Conservation (phyloP, 2,888 invertebrate genomes). For the Euphydryas editha region DNA sequence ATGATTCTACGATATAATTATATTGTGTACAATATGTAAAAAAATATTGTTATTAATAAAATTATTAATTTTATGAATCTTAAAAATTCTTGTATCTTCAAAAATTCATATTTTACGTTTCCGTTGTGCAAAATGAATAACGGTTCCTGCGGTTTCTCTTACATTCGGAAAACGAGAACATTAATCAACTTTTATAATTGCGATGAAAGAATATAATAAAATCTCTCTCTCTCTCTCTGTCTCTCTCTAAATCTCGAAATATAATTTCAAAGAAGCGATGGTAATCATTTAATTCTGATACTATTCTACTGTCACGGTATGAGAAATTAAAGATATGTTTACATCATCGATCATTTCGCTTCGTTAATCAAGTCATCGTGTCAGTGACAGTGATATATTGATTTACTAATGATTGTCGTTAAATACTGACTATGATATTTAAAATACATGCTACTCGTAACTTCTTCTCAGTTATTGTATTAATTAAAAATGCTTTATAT, state of each 20-base stretch:
- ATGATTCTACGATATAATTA: too few species aligned
- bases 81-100: neutral
- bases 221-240: too few species aligned
- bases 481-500: neutral
- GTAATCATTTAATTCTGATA: too few species aligned
- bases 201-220: neutral
- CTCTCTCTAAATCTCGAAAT: too few species aligned
- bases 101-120: neutral
- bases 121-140: slow-evolving; percentile 2
- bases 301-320: too few species aligned
- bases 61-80: neutral
- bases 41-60: too few species aligned
- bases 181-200: slow-evolving; percentile 6
- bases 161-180: neutral
- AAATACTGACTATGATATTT: neutral
- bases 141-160: neutral
- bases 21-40: too few species aligned
- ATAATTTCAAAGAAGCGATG: too few species aligned
- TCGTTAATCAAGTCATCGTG: slow-evolving; percentile 10
- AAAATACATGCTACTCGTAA: neutral
- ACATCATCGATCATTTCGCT: neutral
- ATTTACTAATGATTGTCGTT: neutral
- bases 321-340: too few species aligned
- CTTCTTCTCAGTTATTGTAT: neutral
- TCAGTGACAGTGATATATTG: neutral